Evolutionary conservation across 2,113 vertebrate species (phyloP).

Genomic region (Genyomyrus donnyi): DNA sequence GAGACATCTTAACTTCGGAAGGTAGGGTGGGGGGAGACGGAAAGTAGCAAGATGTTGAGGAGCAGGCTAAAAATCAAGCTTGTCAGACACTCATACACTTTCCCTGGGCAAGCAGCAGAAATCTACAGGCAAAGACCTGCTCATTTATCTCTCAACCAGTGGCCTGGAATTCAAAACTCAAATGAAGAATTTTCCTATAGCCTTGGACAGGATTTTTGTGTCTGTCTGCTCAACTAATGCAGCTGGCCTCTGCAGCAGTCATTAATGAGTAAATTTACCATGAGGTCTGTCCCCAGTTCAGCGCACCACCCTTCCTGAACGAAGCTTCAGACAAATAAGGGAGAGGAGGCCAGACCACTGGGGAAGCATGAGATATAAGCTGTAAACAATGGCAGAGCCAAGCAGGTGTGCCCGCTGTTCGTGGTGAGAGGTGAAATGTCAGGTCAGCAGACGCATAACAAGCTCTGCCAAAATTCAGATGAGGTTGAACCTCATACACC

Average conservation of each 20-base stretch:
- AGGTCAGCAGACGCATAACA: neutral
- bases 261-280: neutral
- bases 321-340: no score
- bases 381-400: neutral
- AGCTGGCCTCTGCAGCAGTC: neutral
- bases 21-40: neutral
- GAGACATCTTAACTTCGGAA: neutral
- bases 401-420: neutral
- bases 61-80: neutral
- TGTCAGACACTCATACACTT: neutral
- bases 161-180: neutral
- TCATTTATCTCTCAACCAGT: neutral
- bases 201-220: neutral
- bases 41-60: neutral
- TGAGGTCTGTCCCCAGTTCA: neutral
- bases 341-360: neutral
- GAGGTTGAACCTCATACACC: neutral
- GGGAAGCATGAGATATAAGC: neutral
- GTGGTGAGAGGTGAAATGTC: neutral
- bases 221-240: neutral
- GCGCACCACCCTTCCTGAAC: neutral
- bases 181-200: neutral
- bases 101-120: neutral
- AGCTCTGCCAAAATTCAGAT: neutral
- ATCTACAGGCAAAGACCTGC: neutral